Evolutionary conservation across 2,797 vertebrate genomes (phyloP).

Genomic region (Etheostoma nigrum): DNA sequence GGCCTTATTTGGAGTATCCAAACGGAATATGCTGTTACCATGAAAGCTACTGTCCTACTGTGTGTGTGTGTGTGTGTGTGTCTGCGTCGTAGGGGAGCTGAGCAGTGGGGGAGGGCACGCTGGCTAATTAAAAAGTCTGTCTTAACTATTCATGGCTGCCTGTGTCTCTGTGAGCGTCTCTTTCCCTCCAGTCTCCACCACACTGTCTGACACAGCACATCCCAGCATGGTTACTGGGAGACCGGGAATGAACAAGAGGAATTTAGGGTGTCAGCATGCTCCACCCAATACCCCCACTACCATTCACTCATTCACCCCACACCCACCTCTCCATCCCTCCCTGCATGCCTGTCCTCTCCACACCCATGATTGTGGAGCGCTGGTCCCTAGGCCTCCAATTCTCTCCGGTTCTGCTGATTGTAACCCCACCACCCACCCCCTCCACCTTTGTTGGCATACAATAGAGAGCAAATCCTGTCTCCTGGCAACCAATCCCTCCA

Average conservation of each 20-base stretch:
- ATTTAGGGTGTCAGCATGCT: conserved; percentile 68
- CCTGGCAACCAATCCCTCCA: conserved; percentile 86
- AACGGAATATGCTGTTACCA: too few relatives aligned
- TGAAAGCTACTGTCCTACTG: neutral
- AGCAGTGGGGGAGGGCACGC: conserved; percentile 22
- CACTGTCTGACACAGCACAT: conserved; percentile 71
- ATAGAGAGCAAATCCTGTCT: conserved; percentile 85
- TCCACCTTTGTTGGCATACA: conserved; percentile 83
- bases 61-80: conserved; percentile 9
- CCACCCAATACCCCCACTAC: conserved; percentile 49
- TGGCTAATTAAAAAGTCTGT: conserved; percentile 72
- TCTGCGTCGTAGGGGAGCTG: conserved; percentile 6
- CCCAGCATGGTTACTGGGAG: conserved; percentile 63
- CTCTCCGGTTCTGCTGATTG: conserved; percentile 74
- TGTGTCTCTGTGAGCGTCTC: conserved; percentile 39
- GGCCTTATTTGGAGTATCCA: too few relatives aligned
- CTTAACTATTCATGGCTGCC: conserved; percentile 59
- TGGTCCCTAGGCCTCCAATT: conserved; percentile 63
- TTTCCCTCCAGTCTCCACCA: conserved; percentile 24
- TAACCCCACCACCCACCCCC: conserved; percentile 62
- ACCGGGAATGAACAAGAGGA: conserved; percentile 68
- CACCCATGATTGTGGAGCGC: conserved; percentile 64
- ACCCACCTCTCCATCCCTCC: conserved; percentile 14
- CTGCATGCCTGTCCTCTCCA: conserved; percentile 43
- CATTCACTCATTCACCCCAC: conserved; percentile 39